Evolutionary conservation across 2,888 invertebrate species (phyloP).

Genomic region (Drosophila mimica): DNA sequence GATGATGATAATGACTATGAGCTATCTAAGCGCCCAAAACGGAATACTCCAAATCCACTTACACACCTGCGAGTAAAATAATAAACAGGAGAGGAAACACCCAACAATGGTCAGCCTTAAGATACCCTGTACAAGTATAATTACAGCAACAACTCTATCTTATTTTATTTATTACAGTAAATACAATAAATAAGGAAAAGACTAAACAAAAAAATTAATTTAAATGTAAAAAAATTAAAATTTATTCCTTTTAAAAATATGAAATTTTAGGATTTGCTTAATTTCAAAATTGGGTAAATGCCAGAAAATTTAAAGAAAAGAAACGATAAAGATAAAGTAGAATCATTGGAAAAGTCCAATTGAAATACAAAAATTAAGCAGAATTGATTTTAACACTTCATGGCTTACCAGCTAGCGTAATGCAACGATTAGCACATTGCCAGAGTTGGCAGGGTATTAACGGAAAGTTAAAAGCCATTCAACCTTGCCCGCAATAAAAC

Average conservation of each 20-base stretch:
- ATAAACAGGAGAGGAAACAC: background rate
- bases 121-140: constrained; percentile 23
- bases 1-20: constrained; percentile 59
- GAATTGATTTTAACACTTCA: background rate
- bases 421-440: background rate
- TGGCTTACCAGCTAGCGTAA: background rate
- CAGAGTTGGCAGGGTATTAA: constrained; percentile 24
- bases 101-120: background rate
- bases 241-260: background rate
- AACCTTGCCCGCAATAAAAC: constrained; percentile 69
- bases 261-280: rapidly evolving
- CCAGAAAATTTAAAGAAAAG: background rate
- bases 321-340: background rate
- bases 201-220: no score
- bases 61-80: constrained; percentile 60
- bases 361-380: background rate
- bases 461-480: constrained; percentile 69
- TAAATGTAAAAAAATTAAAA: background rate
- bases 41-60: constrained; percentile 72
- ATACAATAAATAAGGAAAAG: no score
- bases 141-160: background rate
- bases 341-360: background rate
- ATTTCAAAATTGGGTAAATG: background rate
- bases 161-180: background rate
- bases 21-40: constrained; percentile 57